phyloP scores from a whole-genome alignment of 1,140 invertebrate genomes.

The Drosophila nebulosa region DNA sequence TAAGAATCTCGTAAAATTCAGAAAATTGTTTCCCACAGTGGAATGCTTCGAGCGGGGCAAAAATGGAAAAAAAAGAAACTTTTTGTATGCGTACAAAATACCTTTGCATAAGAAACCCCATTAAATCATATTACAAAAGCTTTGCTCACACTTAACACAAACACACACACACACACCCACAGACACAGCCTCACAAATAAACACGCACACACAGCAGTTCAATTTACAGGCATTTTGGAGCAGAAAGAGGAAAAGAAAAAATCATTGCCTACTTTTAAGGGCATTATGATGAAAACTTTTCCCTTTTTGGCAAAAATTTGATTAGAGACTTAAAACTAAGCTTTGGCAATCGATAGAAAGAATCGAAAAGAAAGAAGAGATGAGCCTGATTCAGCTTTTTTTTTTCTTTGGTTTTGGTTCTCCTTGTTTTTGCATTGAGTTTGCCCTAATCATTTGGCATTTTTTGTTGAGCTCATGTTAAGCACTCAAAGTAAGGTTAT shows the following conservation, averaged over 20 bases:
- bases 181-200: not conserved
- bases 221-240: not conserved
- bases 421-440: not conserved
- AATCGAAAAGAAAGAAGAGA: conserved; percentile 34
- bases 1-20: too few species aligned
- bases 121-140: conserved; percentile 10
- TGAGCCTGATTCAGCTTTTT: conserved; percentile 38
- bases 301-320: conserved; percentile 52
- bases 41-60: not conserved
- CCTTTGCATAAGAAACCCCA: conserved; percentile 6
- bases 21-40: not conserved
- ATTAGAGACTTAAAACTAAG: conserved; percentile 65
- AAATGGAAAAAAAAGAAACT: not conserved
- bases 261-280: conserved; percentile 21
- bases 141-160: conserved; percentile 3
- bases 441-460: conserved; percentile 56
- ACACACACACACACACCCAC: not conserved
- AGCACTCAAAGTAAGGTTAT: conserved; percentile 44
- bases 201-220: not conserved
- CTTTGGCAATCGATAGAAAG: conserved; percentile 33
- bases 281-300: conserved; percentile 37
- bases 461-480: conserved; percentile 43
- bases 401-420: not conserved
- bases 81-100: not conserved
- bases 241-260: not conserved